A percentile compares a stretch with the other conserved stretches of the same genome.
Conservation (phyloP, 1,140 invertebrate genomes). For the Drosophila truncata region DNA sequence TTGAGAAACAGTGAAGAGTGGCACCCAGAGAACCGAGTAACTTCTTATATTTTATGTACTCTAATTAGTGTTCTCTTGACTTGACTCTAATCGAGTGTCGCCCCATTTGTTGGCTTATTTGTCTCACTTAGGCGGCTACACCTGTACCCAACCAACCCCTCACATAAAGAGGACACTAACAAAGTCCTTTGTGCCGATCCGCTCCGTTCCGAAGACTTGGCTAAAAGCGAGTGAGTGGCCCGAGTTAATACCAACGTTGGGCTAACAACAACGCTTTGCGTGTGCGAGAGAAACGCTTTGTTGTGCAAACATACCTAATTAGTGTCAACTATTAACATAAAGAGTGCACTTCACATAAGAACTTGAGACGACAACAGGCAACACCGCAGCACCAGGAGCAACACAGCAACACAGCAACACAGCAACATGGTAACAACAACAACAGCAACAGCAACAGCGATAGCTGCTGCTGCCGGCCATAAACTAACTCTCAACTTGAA, state of each 20-base stretch:
- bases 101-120: constrained; percentile 4
- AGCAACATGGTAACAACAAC: not conserved
- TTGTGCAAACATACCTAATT: constrained; percentile 82
- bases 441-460: constrained; percentile 24
- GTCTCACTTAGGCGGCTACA: constrained; percentile 14
- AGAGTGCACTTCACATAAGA: constrained; percentile 81
- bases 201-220: constrained; percentile 55
- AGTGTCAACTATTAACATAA: constrained; percentile 84
- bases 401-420: constrained; percentile 15
- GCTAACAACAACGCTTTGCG: constrained; percentile 24
- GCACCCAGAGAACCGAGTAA: not conserved
- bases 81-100: not conserved
- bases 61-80: not conserved
- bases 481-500: constrained; percentile 75
- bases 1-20: constrained; percentile 4
- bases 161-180: constrained; percentile 37
- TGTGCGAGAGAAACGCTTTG: constrained; percentile 56
- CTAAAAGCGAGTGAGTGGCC: constrained; percentile 24
- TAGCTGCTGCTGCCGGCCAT: constrained; percentile 63
- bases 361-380: constrained; percentile 72
- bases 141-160: constrained; percentile 31
- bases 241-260: constrained; percentile 19
- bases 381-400: constrained; percentile 45
- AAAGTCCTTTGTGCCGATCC: constrained; percentile 70
- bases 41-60: not conserved